phyloP scores from a whole-genome alignment of 1,140 invertebrate species.

The Neoseiulus cucumeris region DNA sequence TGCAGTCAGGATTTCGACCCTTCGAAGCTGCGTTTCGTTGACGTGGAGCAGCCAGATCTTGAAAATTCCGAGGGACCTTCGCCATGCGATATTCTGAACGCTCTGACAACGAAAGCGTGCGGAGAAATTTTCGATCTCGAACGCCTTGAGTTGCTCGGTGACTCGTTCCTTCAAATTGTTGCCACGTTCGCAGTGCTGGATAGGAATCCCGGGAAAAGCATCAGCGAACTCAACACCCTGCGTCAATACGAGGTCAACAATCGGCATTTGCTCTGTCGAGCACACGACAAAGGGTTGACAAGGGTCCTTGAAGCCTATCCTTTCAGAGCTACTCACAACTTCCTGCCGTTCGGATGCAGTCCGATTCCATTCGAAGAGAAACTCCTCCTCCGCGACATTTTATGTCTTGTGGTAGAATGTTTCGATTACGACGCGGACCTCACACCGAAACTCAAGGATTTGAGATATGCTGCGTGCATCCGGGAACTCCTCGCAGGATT shows the following conservation, averaged over 20 bases:
- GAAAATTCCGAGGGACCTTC: conserved; percentile 61
- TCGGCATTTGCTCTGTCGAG: background rate
- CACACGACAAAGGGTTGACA: background rate
- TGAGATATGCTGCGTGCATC: background rate
- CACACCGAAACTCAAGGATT: background rate
- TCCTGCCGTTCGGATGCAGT: background rate
- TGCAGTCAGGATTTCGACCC: conserved; percentile 14
- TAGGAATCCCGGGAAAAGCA: background rate
- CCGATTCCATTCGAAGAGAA: background rate
- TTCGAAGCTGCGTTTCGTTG: conserved; percentile 32
- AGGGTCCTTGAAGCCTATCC: background rate
- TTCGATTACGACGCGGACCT: background rate
- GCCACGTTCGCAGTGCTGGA: background rate
- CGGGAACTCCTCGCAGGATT: too few species aligned
- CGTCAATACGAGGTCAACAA: background rate
- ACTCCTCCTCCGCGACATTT: background rate
- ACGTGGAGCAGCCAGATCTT: conserved; percentile 58
- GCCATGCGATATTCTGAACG: conserved; percentile 79
- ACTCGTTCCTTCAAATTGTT: conserved; percentile 73
- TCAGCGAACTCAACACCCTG: background rate
- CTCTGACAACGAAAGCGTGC: conserved; percentile 95
- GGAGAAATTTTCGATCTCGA: conserved; percentile 98
- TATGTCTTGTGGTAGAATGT: background rate
- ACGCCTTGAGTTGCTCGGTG: conserved; percentile 90
- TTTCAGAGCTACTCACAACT: background rate